Evolutionary conservation across 35 echinoderm and acorn worm species (phyloP), one percentile per base, ranked within the genome.

Genomic region (Stichopus chloronotus): DNA sequence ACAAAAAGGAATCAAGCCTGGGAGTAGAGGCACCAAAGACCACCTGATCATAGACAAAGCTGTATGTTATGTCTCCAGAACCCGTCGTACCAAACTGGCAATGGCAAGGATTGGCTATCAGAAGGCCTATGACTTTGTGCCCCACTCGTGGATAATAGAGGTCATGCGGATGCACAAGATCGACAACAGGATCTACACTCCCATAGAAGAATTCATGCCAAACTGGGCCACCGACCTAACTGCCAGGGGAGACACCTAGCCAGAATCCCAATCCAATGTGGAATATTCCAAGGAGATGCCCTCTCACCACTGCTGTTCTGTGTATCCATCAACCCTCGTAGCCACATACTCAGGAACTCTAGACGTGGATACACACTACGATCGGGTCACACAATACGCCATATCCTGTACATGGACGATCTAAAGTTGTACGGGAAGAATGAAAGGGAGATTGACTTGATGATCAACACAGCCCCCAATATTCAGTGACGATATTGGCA

Each of bases 211-310:
- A 16, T 85, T 30, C 6, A 85, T 58, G 82, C 43, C 9, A 56
- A 85, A 85, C 16, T 85, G 52, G 82, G 82, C 57, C 9, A 85
- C 82, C 52, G 16, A 85, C 82, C 52, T 55, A 8, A 85, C 82
- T 4, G 43, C 82, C 8, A 85, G 19, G 1, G 56, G 82, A 58
- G 9, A 21, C 52, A 85, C 82, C 52, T 85, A 2, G 52, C 82
- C n/a, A 54, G 43, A 21, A 85, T 58, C n/a, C 9, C 82, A 54
- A 58, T 78, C 1, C 8, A 0, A 77, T 55, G 88, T 9, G 88
- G 88, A 52, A 91, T 76, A 13, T 91, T 88, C 56, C 88, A 91
- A n/a, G 88, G 88, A 6, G 88, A 91, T 74, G 63, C 59, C 7
- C 25, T 91, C 12, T 78, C 88, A 69, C 63, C 24, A 17, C 65